Evolutionary conservation across 2,888 invertebrate genomes (phyloP).

Genomic region (Leptogaster cylindrica): DNA sequence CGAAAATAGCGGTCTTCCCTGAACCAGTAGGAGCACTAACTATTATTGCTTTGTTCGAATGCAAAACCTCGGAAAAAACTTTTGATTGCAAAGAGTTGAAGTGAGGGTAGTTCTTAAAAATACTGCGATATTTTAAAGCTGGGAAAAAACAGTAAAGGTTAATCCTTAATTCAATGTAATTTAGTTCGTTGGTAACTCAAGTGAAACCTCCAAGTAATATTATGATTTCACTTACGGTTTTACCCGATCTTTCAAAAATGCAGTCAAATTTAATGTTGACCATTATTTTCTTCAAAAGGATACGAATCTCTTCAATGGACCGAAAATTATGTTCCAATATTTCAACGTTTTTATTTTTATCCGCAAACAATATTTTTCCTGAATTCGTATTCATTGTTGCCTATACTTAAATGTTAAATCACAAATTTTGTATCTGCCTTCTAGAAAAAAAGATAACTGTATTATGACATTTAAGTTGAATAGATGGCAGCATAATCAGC

Average conservation of each 20-base stretch:
- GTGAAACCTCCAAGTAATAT: too few species aligned
- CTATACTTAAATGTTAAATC: too few species aligned
- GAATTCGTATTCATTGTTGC: not conserved
- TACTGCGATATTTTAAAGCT: constrained; percentile 65
- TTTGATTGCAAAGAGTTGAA: constrained; percentile 78
- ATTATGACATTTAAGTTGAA: not conserved
- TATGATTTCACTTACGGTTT: too few species aligned
- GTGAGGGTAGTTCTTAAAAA: constrained; percentile 67
- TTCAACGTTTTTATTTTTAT: not conserved
- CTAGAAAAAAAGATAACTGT: not conserved
- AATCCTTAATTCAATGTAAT: too few species aligned
- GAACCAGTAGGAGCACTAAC: constrained; percentile 83
- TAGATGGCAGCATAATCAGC: not conserved
- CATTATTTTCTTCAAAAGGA: too few species aligned
- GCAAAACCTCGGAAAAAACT: constrained; percentile 72
- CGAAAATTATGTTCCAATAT: not conserved
- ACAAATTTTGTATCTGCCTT: not conserved
- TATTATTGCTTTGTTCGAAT: constrained; percentile 74
- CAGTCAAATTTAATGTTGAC: too few species aligned
- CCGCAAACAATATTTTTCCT: not conserved
- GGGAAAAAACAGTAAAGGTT: too few species aligned
- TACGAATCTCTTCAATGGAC: constrained; percentile 47
- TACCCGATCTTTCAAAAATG: too few species aligned
- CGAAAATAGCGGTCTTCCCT: constrained; percentile 83
- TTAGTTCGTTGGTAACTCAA: too few species aligned